Base-by-base conservation (phyloP, 1,140 invertebrate genomes). In the Drosophila nigrodunni region DNA sequence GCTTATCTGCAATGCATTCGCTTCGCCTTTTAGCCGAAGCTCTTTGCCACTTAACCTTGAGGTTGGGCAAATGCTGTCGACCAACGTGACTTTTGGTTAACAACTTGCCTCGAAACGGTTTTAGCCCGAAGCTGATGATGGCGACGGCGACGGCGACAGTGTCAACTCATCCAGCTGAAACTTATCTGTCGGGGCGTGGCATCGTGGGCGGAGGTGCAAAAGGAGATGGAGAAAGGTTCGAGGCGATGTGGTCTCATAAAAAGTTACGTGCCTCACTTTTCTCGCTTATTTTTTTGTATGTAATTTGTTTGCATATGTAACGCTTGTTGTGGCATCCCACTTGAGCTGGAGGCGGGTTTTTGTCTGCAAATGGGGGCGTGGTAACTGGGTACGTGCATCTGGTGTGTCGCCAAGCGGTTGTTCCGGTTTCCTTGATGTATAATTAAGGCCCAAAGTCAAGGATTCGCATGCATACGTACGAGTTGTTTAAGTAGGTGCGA, bases 371-470 rank as follows among this genome's bases (percentile, higher is more conserved):
- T 13, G 7, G 25, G 13, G 59, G 37, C 55, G 49, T 54, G 47
- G 35, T 34, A 41, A 41, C 46, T 55, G 72, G 11, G 6, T 52
- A 55, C 43, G 80, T 11, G 52, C 43, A 60, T 37, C 35, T 61
- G 6, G 64, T 66, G 65, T 65, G 77, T 68, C 50, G 64, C 73
- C 74, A 74, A 77, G 77, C 64, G 65, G 49, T 65, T 62, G 77
- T 70, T 77, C 74, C 81, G 82, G 76, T 81, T 77, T 77, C 77
- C 69, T 74, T 69, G 77, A 50, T 79, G 81, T 74, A 74, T 85
- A 82, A 82, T 83, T 85, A 83, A 85, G 77, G 73, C 57, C 46
- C 77, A 77, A 74, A 85, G 82, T 85, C 81, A 86, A 86, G 81
- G 81, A 77, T 85, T 77, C 59, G 65, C 73, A 68, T 65, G 71